A percentile compares a stretch with the other conserved stretches of the same genome.
Conservation (phyloP, 2,113 vertebrate genomes). For the Gorsachius goisagi region DNA sequence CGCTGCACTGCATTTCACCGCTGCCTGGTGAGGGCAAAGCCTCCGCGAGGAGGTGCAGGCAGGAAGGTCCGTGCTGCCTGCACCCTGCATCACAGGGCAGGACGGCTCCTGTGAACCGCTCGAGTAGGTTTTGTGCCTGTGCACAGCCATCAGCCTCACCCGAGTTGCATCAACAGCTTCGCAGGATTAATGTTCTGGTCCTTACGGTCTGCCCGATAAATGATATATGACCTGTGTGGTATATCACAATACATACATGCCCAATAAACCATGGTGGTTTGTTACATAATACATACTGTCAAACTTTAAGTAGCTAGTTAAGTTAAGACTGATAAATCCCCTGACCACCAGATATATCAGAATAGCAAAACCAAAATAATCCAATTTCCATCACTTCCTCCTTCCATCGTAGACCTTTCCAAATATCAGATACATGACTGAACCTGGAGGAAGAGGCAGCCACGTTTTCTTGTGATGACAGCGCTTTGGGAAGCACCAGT, state of each 20-base stretch:
- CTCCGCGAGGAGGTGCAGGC: rapidly evolving
- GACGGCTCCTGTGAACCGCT: neutral
- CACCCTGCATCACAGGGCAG: neutral
- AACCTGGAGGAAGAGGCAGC: neutral
- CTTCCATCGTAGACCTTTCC: neutral
- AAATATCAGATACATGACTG: neutral
- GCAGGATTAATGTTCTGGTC: neutral
- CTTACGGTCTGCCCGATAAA: neutral
- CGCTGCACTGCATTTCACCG: neutral
- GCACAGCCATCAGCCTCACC: neutral
- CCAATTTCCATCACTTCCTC: neutral
- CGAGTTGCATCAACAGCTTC: neutral
- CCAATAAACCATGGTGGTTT: neutral
- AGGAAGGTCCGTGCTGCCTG: neutral
- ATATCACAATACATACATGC: neutral
- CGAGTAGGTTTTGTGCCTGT: neutral
- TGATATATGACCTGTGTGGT: neutral
- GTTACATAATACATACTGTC: neutral
- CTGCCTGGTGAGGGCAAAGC: neutral
- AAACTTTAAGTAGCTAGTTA: neutral
- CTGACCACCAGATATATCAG: neutral
- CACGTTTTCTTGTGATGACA: neutral
- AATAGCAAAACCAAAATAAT: neutral
- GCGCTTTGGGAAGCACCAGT: neutral
- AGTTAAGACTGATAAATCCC: neutral